Conservation (phyloP, 1,140 invertebrate species). For the Aphaenogaster ashmeadi region DNA sequence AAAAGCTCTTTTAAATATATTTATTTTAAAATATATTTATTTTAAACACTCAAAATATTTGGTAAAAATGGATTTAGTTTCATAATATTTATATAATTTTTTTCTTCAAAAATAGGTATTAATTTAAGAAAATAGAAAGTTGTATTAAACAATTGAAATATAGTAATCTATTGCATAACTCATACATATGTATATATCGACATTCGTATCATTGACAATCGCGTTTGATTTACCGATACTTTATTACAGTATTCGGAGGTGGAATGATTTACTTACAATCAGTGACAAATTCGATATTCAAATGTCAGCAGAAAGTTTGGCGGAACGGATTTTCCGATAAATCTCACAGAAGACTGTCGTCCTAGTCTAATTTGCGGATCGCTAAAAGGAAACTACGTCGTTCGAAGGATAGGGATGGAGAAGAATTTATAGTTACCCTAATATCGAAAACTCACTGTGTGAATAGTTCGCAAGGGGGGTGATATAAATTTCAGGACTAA, state of each 20-base stretch:
- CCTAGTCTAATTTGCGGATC: constrained; percentile 75
- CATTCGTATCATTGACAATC: not conserved
- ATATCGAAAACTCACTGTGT: constrained; percentile 76
- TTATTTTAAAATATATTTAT: not conserved
- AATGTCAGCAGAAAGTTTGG: constrained; percentile 68
- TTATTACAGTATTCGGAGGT: not conserved
- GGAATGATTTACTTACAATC: constrained; percentile 61
- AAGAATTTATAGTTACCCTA: constrained; percentile 78
- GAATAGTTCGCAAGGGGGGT: constrained; percentile 69
- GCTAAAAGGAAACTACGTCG: constrained; percentile 73
- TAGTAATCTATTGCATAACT: not conserved
- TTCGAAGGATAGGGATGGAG: constrained; percentile 54
- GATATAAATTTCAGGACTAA: constrained; percentile 72
- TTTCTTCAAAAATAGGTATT: not conserved
- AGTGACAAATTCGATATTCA: constrained; percentile 53
- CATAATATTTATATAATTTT: not conserved
- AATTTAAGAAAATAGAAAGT: not conserved
- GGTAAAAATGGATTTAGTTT: not conserved
- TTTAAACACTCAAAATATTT: not conserved
- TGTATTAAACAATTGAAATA: constrained; percentile 10
- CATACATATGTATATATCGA: not conserved
- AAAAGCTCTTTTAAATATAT: not conserved
- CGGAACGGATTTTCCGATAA: constrained; percentile 70
- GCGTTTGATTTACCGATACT: not conserved
- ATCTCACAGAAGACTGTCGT: constrained; percentile 56